phyloP scores from a whole-genome alignment of 2,888 invertebrate species.

The Rapana venosa region DNA sequence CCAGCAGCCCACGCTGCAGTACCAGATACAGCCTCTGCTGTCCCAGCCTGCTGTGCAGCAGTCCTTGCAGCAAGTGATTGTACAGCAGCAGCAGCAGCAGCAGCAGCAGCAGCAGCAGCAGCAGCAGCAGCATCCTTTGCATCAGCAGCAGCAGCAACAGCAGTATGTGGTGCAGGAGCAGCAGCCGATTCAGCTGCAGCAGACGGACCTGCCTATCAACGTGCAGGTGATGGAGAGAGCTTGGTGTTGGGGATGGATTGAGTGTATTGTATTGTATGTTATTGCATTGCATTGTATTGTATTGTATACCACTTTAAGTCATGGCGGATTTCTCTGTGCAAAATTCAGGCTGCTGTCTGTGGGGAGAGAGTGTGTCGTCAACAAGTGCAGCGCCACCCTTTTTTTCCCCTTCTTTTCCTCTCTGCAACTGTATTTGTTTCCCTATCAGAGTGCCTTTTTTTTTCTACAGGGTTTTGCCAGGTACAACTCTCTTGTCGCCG shows the following conservation, averaged over 20 bases:
- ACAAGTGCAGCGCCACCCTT: too few relatives aligned
- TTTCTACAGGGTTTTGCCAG: too few relatives aligned
- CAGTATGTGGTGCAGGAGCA: slow-evolving; percentile 31
- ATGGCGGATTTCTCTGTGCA: too few relatives aligned
- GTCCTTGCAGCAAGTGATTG: slow-evolving; percentile 33
- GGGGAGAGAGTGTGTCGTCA: too few relatives aligned
- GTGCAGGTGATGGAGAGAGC: slow-evolving; percentile 42
- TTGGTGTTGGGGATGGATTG: background rate
- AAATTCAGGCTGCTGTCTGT: too few relatives aligned
- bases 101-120: slow-evolving; percentile 20
- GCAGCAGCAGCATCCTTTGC: slow-evolving; percentile 2
- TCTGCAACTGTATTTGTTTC: too few relatives aligned
- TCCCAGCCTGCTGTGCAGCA: slow-evolving; percentile 32
- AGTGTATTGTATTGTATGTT: too few relatives aligned
- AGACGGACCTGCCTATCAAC: slow-evolving; percentile 34
- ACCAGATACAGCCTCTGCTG: slow-evolving; percentile 31
- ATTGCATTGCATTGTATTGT: too few relatives aligned
- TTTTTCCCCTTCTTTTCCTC: too few relatives aligned
- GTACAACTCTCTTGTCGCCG: too few relatives aligned
- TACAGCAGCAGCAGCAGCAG: slow-evolving; percentile 36
- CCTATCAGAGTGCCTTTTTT: too few relatives aligned
- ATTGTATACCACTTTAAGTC: too few relatives aligned
- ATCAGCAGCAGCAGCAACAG: background rate
- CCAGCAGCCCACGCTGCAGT: slow-evolving; percentile 26
- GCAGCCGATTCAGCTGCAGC: slow-evolving; percentile 38